Conservation (phyloP, 2,113 vertebrate species). For the Vulpes vulpes region DNA sequence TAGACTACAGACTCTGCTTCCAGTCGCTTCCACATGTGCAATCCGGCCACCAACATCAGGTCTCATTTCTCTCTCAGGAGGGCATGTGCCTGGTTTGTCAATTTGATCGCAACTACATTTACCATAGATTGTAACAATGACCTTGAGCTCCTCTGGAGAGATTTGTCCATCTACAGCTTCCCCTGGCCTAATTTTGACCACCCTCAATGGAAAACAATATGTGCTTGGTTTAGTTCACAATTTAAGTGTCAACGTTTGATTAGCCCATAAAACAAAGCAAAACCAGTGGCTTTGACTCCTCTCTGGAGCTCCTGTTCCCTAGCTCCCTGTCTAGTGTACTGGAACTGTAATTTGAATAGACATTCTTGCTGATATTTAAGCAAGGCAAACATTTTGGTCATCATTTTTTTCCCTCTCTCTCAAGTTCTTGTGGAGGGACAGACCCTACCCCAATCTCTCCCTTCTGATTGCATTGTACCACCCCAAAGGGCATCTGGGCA, state of each 20-base stretch:
- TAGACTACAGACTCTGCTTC: neutral
- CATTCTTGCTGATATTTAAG: neutral
- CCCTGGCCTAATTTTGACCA: neutral
- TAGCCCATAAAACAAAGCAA: neutral
- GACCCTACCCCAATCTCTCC: neutral
- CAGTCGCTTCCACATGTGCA: neutral
- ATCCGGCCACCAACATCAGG: neutral
- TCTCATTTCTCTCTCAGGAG: neutral
- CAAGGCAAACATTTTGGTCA: neutral
- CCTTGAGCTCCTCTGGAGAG: neutral
- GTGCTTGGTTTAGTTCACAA: neutral
- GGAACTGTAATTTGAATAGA: neutral
- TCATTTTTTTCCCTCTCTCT: constrained; percentile 1
- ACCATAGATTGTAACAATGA: neutral
- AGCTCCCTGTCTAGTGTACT: neutral
- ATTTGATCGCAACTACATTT: neutral
- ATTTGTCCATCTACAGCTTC: neutral
- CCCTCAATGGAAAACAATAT: neutral
- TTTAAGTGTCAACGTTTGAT: neutral
- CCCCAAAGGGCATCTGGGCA: neutral
- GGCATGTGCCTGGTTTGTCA: neutral
- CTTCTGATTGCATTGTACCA: neutral
- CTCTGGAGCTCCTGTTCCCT: neutral
- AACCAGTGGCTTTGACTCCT: neutral
- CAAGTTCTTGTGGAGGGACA: neutral